Evolutionary conservation across 2,888 invertebrate genomes (phyloP), one percentile per base, ranked within the genome.

Genomic region (Lasioglossum morio): DNA sequence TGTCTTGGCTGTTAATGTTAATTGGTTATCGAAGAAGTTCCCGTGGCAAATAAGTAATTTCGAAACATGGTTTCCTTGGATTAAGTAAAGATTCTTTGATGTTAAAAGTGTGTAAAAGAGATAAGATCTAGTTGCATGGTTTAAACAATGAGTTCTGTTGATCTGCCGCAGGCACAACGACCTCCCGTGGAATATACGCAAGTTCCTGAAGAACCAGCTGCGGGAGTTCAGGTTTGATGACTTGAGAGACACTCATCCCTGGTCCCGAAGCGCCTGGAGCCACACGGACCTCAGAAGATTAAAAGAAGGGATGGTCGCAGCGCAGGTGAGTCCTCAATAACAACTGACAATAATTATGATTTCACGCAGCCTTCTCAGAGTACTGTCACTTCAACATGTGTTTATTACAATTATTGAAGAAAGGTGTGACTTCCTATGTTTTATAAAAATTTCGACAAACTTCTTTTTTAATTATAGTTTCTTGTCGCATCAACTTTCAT

Each of bases 141-240:
- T 4, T 69, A 40, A 40, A 10, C 69, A 23, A 40, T 37, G 27
- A 53, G n/a, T 72, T 86, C 53, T 57, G 27, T 37, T 63, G 7
- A 70, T 86, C 76, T 74, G 78, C 30, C 92, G 14, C 95, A 98
- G 98, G 90, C 98, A 98, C 96, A 98, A 98, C 96, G 98, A 98
- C 95, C 96, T 98, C 89, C 98, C 98, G 23, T 98, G 98, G 98
- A 98, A 98, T 95, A 98, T 98, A 95, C 96, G 98, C 90, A 98
- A 98, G 96, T 98, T 98, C 96, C 96, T 98, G 95, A 98, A 98
- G 95, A 98, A 98, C 95, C 97, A 97, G 95, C 97, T 98, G 92
- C 97, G 97, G 95, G 98, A 98, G 95, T 98, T 98, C 95, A 96
- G 97, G 93, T 97, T 97, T 95, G 97, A 97, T 95, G 97, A 97